These are phyloP conservation scores for Drosophila tripunctata DNA, from an alignment of 2,888 invertebrate species.

Conservation along the genomic window DNA sequence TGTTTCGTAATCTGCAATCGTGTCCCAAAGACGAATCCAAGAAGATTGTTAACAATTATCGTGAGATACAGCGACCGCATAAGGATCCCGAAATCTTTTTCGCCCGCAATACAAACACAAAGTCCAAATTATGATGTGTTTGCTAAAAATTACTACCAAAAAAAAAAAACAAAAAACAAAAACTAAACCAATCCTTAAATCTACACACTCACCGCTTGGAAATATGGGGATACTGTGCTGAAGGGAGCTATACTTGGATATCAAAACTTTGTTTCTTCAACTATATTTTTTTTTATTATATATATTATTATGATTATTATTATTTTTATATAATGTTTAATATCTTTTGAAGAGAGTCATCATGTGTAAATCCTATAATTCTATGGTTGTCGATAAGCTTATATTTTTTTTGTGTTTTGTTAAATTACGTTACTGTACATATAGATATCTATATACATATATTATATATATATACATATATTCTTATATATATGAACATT, in stretches of 20 bases:
- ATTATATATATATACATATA: conserved; percentile 23
- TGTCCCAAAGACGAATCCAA: conserved; percentile 84
- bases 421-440: conserved; percentile 49
- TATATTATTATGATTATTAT: conserved; percentile 14
- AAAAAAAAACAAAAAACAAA: not conserved
- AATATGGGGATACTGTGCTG: conserved; percentile 15
- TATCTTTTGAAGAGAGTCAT: conserved; percentile 12
- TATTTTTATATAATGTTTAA: conserved; percentile 24
- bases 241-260: conserved; percentile 31
- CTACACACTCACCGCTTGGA: conserved; percentile 8
- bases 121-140: conserved; percentile 83
- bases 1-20: conserved; percentile 83
- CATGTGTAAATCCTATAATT: conserved; percentile 45
- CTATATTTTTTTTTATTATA: too few species aligned
- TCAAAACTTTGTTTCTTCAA: not conserved
- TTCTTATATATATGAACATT: conserved; percentile 25
- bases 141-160: conserved; percentile 26
- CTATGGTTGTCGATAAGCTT: conserved; percentile 67
- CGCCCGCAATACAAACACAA: conserved; percentile 83
- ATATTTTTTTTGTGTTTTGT: too few species aligned
- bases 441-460: conserved; percentile 24
- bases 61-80: conserved; percentile 83
- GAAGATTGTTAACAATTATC: conserved; percentile 84
- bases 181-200: conserved; percentile 18
- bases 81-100: conserved; percentile 84